Evolutionary conservation across 2,888 invertebrate species (phyloP), one percentile per base, ranked within the genome.

Genomic region (Lepidocyrtoides sp.): DNA sequence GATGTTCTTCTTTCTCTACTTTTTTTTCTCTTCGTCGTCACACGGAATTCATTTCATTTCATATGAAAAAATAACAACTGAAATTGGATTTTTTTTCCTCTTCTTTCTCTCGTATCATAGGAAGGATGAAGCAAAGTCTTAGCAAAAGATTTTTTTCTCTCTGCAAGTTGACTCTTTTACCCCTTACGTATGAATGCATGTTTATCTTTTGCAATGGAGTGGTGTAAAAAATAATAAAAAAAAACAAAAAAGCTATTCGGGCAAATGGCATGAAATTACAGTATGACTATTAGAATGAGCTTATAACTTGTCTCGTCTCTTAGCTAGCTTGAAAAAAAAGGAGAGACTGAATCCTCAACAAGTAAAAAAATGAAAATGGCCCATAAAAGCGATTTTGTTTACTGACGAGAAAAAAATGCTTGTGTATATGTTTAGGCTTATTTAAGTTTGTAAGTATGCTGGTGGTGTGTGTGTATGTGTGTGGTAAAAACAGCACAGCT

Each of bases 381-480:
- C 83, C 83, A 83, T 83, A 83, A 83, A 83, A 83, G 44, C 66
- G 83, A 83, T 83, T 83, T 83, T 83, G 63, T 83, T 83, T 63
- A 63, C 83, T 29, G 77, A 77, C 26, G 48, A 29, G 48, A 75
- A 75, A 75, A 51, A 51, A n/a, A n/a, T n/a, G n/a, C n/a, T n/a
- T 7, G 12, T 12, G 4, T 51, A 17, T 23, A 48, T 48, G 75
- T 23, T 48, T 14, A 26, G 20, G 75, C 41, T n/a, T n/a, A 41
- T 69, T 41, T 48, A n/a, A 48, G 75, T 75, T 75, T 75, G 75
- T 44, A 54, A 51, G 77, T 14, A 23, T 14, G 54, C 12, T 51
- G 54, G 10, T 51, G 29, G 4, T 75, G 23, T n/a, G n/a, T n/a
- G n/a, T n/a, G n/a, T n/a, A n/a, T n/a, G 77, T 77, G 77, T 77